Percentiles rank a stretch among this genome's conserved stretches.
Evolutionary conservation across 2,113 vertebrate genomes (phyloP).

Genomic region (Ptilorrhoa leucosticta): DNA sequence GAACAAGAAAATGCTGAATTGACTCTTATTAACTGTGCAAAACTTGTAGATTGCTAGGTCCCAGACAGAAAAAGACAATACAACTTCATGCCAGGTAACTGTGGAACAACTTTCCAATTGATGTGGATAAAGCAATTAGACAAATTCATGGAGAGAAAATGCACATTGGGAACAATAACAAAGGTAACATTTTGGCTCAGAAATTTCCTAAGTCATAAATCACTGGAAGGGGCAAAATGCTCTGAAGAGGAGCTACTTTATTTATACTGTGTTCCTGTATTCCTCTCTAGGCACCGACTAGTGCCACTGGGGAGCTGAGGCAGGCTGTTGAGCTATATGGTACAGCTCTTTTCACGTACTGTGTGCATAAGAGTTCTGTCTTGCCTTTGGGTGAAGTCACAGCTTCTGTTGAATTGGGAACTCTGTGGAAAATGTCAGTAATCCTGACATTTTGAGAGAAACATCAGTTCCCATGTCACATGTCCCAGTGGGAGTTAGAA

Average conservation of each 20-base stretch:
- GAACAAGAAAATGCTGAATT: neutral
- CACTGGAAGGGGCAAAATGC: neutral
- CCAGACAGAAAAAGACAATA: neutral
- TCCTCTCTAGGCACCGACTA: neutral
- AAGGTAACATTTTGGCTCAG: neutral
- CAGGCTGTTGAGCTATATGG: neutral
- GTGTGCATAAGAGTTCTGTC: neutral
- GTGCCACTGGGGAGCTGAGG: neutral
- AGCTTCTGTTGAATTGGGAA: neutral
- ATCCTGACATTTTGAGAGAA: slow-evolving; percentile 20
- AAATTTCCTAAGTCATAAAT: neutral
- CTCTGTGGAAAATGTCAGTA: slow-evolving; percentile 24
- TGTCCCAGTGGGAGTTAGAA: neutral
- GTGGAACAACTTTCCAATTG: neutral
- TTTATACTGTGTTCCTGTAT: neutral
- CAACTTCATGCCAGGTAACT: neutral
- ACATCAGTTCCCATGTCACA: neutral
- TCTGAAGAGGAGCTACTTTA: neutral
- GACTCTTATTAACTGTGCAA: neutral
- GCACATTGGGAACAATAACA: neutral
- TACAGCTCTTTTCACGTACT: neutral
- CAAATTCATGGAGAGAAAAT: neutral
- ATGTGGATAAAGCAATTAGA: neutral
- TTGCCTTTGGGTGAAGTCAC: slow-evolving; percentile 24
- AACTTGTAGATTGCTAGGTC: neutral